Base-by-base conservation (phyloP, 2,113 vertebrate genomes). In the Scalopus aquaticus region DNA sequence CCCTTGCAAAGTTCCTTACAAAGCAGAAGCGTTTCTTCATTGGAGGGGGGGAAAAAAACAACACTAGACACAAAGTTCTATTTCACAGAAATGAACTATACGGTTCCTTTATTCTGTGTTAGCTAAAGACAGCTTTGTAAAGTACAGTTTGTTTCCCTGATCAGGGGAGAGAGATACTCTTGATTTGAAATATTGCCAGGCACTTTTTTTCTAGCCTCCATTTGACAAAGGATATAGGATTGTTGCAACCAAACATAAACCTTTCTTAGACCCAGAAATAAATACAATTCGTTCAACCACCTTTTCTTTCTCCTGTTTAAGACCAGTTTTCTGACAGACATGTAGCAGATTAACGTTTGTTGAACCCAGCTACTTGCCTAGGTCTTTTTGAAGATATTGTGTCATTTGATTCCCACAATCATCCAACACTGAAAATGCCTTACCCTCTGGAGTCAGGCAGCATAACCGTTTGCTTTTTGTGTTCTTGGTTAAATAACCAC, bases 231-330 rank as follows among this genome's bases (percentile, higher is more conserved):
- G 12, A 12, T 19, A 13, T 65, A 37, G 24, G 39, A 65, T 93
- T 84, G 58, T 65, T 76, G n/a, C 81, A 65, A 93, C 84, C 20
- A 80, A 37, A 86, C 22, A n/a, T 30, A n/a, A 62, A 24, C 78
- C 58, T 78, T 94, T 92, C 32, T 87, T 92, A 35, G 44, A 93
- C 44, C 64, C 88, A 72, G 49, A 80, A 87, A 83, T 64, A 73
- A 86, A 15, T n/a, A 15, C 39, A 69, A 91, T 88, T 44, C 79
- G 28, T 77, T 85, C 44, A 60, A 22, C 46, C 30, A 77, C 15
- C 15, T 89, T 89, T 42, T 51, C 9, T 37, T 20, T 28, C 35
- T 42, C 12, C 22, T 67, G n/a, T 37, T 78, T 77, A 76, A 77
- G 32, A 54, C 85, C 64, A 46, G 9, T 44, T 70, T n/a, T 24